Base-by-base conservation (phyloP, 2,113 vertebrate species). In the Ardeotis arabs region DNA sequence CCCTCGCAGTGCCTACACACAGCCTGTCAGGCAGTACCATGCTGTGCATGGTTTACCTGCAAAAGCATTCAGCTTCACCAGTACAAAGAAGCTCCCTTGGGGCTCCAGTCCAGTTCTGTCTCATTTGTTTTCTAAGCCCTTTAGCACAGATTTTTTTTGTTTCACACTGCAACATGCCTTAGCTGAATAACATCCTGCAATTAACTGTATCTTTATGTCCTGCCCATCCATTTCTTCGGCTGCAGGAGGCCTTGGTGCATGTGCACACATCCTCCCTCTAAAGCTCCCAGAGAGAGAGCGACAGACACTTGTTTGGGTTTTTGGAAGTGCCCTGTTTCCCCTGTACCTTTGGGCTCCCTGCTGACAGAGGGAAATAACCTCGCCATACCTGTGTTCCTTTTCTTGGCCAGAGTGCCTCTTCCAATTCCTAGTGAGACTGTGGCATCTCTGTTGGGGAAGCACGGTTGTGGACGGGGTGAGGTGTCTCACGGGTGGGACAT, bases 381-480 rank as follows among this genome's bases (percentile, higher is more conserved):
- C 1, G 1, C 7, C 0, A 3, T 37, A 50, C 59, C 39, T 3
- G 1, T 50, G 17, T 6, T 21, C 24, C 27, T 86, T 66, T 90
- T 75, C 53, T 53, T 82, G 77, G 41, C 17, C 47, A 16, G 35
- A 20, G 28, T 10, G 23, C 20, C 20, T 78, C 25, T 68, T 67
- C 44, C 50, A 14, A 1, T 84, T 83, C 49, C 37, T 33, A 27
- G 0, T 0, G 0, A 28, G 31, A 39, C 41, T 39, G 35, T 31
- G 35, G 37, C 63, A 31, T n/a, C 29, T 53, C 53, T 84, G 27
- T 1, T 63, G 67, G 47, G 50, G 45, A 76, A 50, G 45, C 1
- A 5, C 31, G 45, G 12, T 22, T 85, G 39, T 60, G 41, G 35
- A 5, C 16, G 10, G 23, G 11, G 25, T 39, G 45, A 90, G 49